These are phyloP conservation scores for Hydrocynus forskahlii DNA, from an alignment of 2,797 vertebrate species.

Conservation along the genomic window DNA sequence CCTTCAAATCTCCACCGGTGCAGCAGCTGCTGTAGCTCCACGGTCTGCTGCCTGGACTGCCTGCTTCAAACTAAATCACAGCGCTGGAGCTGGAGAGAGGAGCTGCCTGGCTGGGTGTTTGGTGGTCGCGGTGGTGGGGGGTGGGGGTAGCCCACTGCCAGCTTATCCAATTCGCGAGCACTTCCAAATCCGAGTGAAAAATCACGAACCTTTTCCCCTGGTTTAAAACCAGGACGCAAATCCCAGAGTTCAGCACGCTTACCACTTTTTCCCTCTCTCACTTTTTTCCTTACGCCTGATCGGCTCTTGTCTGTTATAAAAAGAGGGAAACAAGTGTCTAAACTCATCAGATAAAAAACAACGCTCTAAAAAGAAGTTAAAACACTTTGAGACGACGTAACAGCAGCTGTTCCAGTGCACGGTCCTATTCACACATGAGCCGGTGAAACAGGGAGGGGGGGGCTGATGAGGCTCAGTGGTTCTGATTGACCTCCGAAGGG, in stretches of 20 bases:
- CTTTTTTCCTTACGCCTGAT: not conserved
- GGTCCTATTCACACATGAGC: constrained; percentile 34
- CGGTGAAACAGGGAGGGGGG: constrained; percentile 18
- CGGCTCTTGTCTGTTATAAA: too few species aligned
- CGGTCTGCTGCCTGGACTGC: not conserved
- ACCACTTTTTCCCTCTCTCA: not conserved
- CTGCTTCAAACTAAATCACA: not conserved
- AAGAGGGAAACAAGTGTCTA: not conserved
- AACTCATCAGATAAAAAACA: too few species aligned
- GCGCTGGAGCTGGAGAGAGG: not conserved
- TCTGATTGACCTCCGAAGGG: constrained; percentile 29
- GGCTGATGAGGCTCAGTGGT: constrained; percentile 37
- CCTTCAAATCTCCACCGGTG: not conserved
- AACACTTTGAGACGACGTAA: not conserved
- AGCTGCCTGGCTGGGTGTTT: not conserved
- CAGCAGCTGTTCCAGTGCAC: not conserved
- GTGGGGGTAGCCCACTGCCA: not conserved
- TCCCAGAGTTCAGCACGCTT: constrained; percentile 11
- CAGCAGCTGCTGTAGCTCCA: not conserved
- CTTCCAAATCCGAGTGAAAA: constrained; percentile 12
- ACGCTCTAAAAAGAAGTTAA: not conserved
- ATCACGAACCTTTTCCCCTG: not conserved
- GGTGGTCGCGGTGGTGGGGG: not conserved
- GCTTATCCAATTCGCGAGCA: constrained; percentile 13
- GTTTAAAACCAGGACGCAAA: constrained; percentile 10